Evolutionary conservation across 2,888 invertebrate genomes (phyloP).

Genomic region (Lithophane semibrunnea): DNA sequence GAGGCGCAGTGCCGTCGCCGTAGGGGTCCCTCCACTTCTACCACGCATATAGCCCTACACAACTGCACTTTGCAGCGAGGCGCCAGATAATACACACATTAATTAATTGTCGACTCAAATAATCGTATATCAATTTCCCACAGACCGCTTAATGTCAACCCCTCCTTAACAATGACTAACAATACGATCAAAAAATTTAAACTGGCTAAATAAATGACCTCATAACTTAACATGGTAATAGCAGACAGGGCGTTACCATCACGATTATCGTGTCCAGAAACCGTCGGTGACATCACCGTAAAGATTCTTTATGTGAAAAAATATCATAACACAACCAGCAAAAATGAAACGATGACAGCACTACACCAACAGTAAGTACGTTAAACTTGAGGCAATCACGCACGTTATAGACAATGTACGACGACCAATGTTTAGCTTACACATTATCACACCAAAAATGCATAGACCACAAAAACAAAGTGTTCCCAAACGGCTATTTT

Average conservation of each 20-base stretch:
- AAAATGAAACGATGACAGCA: constrained; percentile 84
- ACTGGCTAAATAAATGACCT: constrained; percentile 82
- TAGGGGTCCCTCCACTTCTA: constrained; percentile 58
- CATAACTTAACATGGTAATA: constrained; percentile 83
- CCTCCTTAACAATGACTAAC: constrained; percentile 80
- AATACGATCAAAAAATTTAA: constrained; percentile 79
- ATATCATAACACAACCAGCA: constrained; percentile 79
- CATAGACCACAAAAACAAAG: constrained; percentile 85
- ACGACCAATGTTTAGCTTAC: constrained; percentile 75
- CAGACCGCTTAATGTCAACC: constrained; percentile 80
- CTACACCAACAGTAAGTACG: constrained; percentile 77
- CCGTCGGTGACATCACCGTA: constrained; percentile 84
- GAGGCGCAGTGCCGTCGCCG: constrained; percentile 67
- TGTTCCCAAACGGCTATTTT: constrained; percentile 82
- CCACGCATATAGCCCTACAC: constrained; percentile 47
- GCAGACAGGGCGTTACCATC: constrained; percentile 83
- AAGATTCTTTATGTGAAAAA: constrained; percentile 80
- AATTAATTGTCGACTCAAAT: constrained; percentile 81
- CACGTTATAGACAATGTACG: constrained; percentile 72
- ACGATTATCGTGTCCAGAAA: constrained; percentile 85
- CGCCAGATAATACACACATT: constrained; percentile 75
- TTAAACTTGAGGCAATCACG: constrained; percentile 82
- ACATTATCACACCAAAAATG: constrained; percentile 84
- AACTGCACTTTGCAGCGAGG: constrained; percentile 62
- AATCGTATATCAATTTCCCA: constrained; percentile 86